Base-by-base conservation (phyloP, 2,797 vertebrate genomes). In the Vireo griseus region DNA sequence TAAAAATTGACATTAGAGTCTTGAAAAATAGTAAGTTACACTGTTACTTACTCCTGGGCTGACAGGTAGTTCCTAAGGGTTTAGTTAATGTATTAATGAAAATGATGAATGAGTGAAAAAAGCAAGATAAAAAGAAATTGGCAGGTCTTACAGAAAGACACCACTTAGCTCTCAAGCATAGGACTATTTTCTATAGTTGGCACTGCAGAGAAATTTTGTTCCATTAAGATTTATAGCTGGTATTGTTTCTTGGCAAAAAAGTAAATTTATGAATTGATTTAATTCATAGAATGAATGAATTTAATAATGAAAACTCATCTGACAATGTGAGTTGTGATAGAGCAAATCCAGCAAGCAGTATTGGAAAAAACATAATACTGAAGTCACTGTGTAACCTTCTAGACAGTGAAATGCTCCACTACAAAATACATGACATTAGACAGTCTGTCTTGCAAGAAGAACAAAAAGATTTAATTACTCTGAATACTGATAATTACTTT, bases 1-100 rank as follows among this genome's bases (percentile, higher is more conserved):
- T 45, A 85, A 86, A 88, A 90, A 66, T 4, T 50, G 33, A 1
- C 78, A 80, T 81, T 88, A 81, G 11, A 71, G 58, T 72, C 17
- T 67, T 54, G 37, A 79, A 84, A 92, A 92, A 69, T 7, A 80
- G 0, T 11, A 66, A 75, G n/a, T 54, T 65, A 19, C 37, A 47
- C 14, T 65, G 68, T 68, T 65, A 78, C 72, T 85, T 75, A 79
- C 40, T 75, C 29, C 50, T 51, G 15, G 29, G 45, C 37, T 84
- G 58, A 57, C 62, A 78, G 67, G 44, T 57, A 31, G 58, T 18
- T 92, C 58, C 79, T 94, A 90, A 90, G 39, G 66, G 71, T 81
- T 95, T 90, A 81, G 58, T 47, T 90, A 92, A 74, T 54, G 54
- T 52, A 76, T 89, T 76, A 91, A 81, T 86, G 89, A 69, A 86